A percentile compares a stretch with the other conserved stretches of the same genome.
Evolutionary conservation across 92 coral and sea anemone species (phyloP).

Genomic region (Porites evermanni): DNA sequence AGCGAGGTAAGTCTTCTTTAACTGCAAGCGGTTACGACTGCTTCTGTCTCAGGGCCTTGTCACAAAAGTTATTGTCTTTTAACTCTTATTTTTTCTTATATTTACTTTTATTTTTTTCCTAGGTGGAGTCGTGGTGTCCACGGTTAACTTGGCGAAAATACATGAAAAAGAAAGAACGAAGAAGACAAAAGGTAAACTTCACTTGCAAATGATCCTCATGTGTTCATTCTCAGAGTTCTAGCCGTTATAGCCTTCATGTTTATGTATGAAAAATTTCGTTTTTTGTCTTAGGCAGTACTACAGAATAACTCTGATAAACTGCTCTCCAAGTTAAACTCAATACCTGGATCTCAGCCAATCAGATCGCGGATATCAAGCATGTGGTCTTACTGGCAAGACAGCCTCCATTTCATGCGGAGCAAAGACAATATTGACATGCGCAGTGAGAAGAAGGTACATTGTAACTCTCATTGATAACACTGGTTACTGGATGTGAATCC

Average conservation of each 20-base stretch:
- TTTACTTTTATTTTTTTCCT: neutral
- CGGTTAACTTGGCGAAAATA: conserved; percentile 78
- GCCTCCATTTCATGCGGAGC: conserved; percentile 49
- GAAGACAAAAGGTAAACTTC: conserved; percentile 62
- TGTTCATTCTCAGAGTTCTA: too few species aligned
- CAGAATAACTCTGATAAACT: conserved; percentile 23
- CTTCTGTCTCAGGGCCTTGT: neutral
- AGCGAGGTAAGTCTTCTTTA: conserved; percentile 75
- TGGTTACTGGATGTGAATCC: too few species aligned
- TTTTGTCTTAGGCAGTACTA: conserved; percentile 21
- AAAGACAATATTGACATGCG: conserved; percentile 40
- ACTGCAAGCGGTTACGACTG: neutral
- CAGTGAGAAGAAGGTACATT: conserved; percentile 61
- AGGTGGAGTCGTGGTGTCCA: conserved; percentile 97
- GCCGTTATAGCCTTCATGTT: neutral
- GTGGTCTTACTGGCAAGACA: conserved; percentile 81
- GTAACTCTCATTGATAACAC: too few species aligned
- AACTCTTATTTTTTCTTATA: too few species aligned
- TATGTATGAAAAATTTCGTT: neutral
- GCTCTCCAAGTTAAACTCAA: conserved; percentile 25
- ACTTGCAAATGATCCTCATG: neutral
- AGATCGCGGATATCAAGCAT: conserved; percentile 55
- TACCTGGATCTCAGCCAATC: conserved; percentile 58
- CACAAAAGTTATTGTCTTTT: too few species aligned
- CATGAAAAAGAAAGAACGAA: conserved; percentile 72